Conservation (phyloP, 2,888 invertebrate genomes). For the Eulithis testata region DNA sequence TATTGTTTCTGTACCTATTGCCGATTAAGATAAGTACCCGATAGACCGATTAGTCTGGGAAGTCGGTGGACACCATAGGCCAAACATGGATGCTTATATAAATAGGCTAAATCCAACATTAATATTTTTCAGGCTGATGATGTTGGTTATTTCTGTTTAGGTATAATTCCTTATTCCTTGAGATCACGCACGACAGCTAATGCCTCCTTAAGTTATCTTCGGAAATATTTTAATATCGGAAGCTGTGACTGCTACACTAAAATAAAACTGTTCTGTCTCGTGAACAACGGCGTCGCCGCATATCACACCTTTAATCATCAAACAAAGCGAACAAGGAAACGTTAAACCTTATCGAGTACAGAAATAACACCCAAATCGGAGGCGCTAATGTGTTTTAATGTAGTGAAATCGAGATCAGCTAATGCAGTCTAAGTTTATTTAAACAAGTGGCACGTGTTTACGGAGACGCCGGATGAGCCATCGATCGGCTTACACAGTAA, state of each 20-base stretch:
- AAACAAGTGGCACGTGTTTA: constrained; percentile 84
- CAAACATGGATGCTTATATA: too few species aligned
- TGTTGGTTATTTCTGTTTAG: too few species aligned
- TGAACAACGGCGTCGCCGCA: constrained; percentile 5
- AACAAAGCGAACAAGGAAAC: constrained; percentile 44
- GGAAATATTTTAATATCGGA: too few species aligned
- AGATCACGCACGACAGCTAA: too few species aligned
- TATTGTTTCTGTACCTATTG: too few species aligned
- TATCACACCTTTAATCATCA: constrained; percentile 33
- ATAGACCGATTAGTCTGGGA: too few species aligned
- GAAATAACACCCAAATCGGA: constrained; percentile 74
- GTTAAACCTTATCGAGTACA: constrained; percentile 62
- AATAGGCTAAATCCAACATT: too few species aligned
- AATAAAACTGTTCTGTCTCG: constrained; percentile 1
- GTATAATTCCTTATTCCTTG: too few species aligned
- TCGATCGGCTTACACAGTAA: constrained; percentile 82
- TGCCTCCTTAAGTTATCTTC: too few species aligned
- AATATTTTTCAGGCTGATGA: too few species aligned
- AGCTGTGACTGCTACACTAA: background rate
- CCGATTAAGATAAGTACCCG: too few species aligned
- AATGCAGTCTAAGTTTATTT: constrained; percentile 81
- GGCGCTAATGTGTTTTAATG: constrained; percentile 83
- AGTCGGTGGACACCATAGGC: too few species aligned
- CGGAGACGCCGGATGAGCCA: constrained; percentile 77
- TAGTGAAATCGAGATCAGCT: constrained; percentile 82